Base-by-base conservation (phyloP, 2,888 invertebrate genomes). In the Drosophila crucigera region DNA sequence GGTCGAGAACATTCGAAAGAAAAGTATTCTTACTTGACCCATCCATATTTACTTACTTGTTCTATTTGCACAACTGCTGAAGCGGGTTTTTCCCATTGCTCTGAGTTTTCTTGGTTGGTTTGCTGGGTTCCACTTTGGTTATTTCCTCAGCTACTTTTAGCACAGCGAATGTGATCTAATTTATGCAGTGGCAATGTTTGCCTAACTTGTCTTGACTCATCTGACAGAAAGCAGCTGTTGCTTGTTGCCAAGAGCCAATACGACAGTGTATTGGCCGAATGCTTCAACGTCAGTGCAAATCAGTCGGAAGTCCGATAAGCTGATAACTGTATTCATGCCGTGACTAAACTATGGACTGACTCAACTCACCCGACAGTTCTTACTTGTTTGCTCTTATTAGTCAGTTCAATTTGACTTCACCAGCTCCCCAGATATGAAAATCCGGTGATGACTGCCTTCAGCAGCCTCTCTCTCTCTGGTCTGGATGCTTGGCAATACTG, bases 51-150 rank as follows among this genome's bases (percentile, higher is more conserved):
- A 22, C 43, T 58, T 43, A 31, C 56, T 39, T 56, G 52, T 37
- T 49, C 49, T 78, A 56, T 78, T 71, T 78, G 62, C 55, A 68
- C 71, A 78, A 80, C 47, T 74, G 80, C 62, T 69, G 68, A 63
- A 56, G 73, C 59, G 58, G 77, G 77, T 54, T 79, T 80, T 78
- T 69, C 60, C 69, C 67, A 37, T 19, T 41, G 35, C 35, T 68
- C 50, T 41, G 39, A 11, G 50, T 52, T 68, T 47, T 54, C 47
- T 25, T 52, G 47, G 47, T 0, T 33, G 14, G 53, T 35, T 37
- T 33, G 41, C 47, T 67, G 37, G 33, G 39, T 30, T 54, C 56
- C 37, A 47, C 39, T 56, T 56, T 6, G 58, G 59, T 55, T 71
- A 52, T 73, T 66, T 79, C 68, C 71, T 64, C 76, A 71, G 55